Evolutionary conservation across 2,797 vertebrate species (phyloP), one percentile per base, ranked within the genome.

Genomic region (Taenioides sp.): DNA sequence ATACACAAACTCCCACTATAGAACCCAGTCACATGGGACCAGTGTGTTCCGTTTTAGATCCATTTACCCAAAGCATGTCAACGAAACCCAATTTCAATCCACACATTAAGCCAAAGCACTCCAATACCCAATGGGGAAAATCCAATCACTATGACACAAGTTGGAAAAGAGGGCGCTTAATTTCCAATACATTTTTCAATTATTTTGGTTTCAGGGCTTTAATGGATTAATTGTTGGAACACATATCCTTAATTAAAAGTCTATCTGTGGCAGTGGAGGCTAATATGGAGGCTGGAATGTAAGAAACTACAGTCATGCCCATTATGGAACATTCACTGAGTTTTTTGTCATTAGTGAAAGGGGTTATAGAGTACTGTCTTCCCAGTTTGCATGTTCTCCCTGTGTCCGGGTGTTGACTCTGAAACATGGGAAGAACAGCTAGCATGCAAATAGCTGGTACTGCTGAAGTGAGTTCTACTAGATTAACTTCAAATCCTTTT

Each of bases 121-220:
- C 5, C 22, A 25, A 65, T 49, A 47, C 22, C 40, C 63, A 25
- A 65, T 9, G 22, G 40, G 11, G 63, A 47, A 49, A 65, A 65
- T 18, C 14, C 40, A 65, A 65, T 65, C 40, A 49, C 40, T 49
- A 27, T 47, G 23, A 65, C 40, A 49, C n/a, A 25, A 23, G 12
- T 65, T 49, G 61, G 37, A 37, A 37, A n/a, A 62, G 60, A 62
- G 28, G 28, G 18, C 60, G 60, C 28, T 43, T 63, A 40, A 63
- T 63, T 67, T 67, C 49, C 47, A 67, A 52, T 28, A 67, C 27
- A 57, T 52, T 67, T 67, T 67, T 54, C 50, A 55, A 67, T 69
- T 69, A 40, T 67, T 67, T 54, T 34, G 22, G 50, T 55, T 55
- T 55, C 65, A 37, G 22, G 28, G 28, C 20, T 5, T 52, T 67